These are phyloP conservation scores for Sporophila hypoxantha DNA, from an alignment of 2,113 vertebrate species.

Conservation along the genomic window DNA sequence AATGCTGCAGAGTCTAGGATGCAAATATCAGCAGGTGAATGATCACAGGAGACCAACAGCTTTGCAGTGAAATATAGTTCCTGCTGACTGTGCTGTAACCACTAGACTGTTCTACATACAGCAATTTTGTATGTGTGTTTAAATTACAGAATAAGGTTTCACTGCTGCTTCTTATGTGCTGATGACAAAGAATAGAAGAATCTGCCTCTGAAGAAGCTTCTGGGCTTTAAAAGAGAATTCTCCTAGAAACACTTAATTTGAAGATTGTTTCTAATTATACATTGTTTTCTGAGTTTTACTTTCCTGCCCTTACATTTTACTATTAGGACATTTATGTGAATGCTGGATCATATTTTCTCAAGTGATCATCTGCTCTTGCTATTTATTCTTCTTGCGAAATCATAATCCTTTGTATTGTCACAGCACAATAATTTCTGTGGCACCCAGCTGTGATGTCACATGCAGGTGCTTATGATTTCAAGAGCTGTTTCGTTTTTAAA, in stretches of 20 bases:
- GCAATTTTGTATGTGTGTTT: background rate
- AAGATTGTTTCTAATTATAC: background rate
- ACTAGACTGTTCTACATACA: background rate
- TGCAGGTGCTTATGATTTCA: background rate
- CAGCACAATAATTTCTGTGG: background rate
- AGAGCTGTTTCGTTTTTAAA: background rate
- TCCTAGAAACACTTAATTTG: background rate
- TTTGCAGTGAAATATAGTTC: background rate
- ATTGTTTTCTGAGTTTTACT: background rate
- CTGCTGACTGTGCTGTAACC: background rate
- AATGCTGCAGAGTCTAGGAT: background rate
- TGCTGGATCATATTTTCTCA: background rate
- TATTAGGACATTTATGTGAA: background rate
- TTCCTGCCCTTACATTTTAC: background rate
- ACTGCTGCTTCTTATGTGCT: background rate
- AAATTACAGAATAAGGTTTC: background rate
- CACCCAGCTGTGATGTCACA: slow-evolving; percentile 11
- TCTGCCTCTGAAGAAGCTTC: background rate
- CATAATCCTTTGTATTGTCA: slow-evolving; percentile 20
- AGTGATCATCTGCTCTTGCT: background rate
- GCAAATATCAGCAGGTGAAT: background rate
- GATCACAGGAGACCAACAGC: background rate
- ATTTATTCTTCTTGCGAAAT: slow-evolving; percentile 14
- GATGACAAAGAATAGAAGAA: background rate
- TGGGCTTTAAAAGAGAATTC: background rate